phyloP scores from a whole-genome alignment of 2,797 vertebrate genomes.

The Pelodytes ibericus region DNA sequence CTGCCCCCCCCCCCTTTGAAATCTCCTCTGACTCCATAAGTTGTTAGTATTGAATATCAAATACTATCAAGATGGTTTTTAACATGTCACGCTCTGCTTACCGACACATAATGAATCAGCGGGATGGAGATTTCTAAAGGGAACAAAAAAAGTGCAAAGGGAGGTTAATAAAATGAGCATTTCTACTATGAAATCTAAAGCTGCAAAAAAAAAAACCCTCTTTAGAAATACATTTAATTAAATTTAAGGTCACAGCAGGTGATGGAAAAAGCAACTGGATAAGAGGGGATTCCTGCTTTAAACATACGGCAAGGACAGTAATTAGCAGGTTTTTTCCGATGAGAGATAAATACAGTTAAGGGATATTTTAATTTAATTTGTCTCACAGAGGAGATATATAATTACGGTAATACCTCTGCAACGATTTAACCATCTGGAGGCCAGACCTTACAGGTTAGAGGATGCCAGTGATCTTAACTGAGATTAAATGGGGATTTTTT shows the following conservation, averaged over 20 bases:
- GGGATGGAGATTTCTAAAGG: constrained; percentile 64
- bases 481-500: no score
- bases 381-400: not conserved
- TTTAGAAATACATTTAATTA: constrained; percentile 45
- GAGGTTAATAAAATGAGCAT: constrained; percentile 62
- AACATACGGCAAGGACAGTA: not conserved
- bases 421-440: not conserved
- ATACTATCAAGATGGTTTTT: constrained; percentile 78
- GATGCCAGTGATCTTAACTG: no score
- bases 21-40: constrained; percentile 62
- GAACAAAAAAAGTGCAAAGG: constrained; percentile 60
- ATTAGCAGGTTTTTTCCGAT: not conserved
- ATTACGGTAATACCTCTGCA: not conserved
- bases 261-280: constrained; percentile 5
- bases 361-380: not conserved
- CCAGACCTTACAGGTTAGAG: no score
- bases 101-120: constrained; percentile 70
- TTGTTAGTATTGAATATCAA: constrained; percentile 76
- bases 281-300: constrained; percentile 48
- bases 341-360: not conserved
- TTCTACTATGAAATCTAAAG: no score
- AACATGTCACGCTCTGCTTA: constrained; percentile 70
- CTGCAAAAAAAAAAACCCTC: constrained; percentile 51
- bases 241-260: constrained; percentile 47
- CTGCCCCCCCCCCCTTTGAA: constrained; percentile 50